Conservation (phyloP, 1,140 invertebrate genomes). For the Acarapis woodi region DNA sequence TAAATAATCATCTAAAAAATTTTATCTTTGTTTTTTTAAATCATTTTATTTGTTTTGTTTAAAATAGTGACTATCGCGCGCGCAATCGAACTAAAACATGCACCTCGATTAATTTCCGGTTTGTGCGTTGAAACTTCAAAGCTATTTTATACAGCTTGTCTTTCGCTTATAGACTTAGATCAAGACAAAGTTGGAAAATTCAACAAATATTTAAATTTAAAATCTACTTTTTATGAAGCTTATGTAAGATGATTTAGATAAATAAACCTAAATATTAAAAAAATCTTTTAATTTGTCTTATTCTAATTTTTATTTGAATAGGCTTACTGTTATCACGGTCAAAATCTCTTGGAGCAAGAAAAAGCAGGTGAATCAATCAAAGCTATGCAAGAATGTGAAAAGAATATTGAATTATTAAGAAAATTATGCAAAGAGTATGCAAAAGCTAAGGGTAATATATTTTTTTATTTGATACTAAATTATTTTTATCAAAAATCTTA, state of each 20-base stretch:
- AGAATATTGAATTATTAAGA: slow-evolving; percentile 21
- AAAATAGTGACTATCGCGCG: slow-evolving; percentile 32
- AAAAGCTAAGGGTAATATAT: slow-evolving; percentile 23
- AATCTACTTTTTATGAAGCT: slow-evolving; percentile 29
- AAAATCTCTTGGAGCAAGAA: slow-evolving; percentile 30
- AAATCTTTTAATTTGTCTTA: not conserved
- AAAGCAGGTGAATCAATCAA: slow-evolving; percentile 38
- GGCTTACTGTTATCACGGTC: slow-evolving; percentile 34
- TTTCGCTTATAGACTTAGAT: slow-evolving; percentile 25
- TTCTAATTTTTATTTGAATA: slow-evolving; percentile 15
- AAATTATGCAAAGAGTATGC: slow-evolving; percentile 29
- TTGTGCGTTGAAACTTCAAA: slow-evolving; percentile 33
- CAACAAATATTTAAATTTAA: slow-evolving; percentile 34
- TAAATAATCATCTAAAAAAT: slow-evolving; percentile 1
- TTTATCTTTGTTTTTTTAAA: not conserved
- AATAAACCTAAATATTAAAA: not conserved
- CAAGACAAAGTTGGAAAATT: slow-evolving; percentile 28
- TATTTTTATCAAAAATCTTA: no score
- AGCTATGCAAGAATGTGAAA: slow-evolving; percentile 29
- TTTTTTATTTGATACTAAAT: no score
- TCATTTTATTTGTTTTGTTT: slow-evolving; percentile 6
- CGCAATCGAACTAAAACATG: slow-evolving; percentile 38
- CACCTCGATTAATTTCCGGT: slow-evolving; percentile 28
- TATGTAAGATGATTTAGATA: slow-evolving; percentile 23
- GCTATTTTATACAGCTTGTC: slow-evolving; percentile 27